Percentiles rank a stretch among this genome's conserved stretches.
These are phyloP conservation scores for Scalopus aquaticus DNA, from an alignment of 2,113 vertebrate genomes.

Conservation along the genomic window DNA sequence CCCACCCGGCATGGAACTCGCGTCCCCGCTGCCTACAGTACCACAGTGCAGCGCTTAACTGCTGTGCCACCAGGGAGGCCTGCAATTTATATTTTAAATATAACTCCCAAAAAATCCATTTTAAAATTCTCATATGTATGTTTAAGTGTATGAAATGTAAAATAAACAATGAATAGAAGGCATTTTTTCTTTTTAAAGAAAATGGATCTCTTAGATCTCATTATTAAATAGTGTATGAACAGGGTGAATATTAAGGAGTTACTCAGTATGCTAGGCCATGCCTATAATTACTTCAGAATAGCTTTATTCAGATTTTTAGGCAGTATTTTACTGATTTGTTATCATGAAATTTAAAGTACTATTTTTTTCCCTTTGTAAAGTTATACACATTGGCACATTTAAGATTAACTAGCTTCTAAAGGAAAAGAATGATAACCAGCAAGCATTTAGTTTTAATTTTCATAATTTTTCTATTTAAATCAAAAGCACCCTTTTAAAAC, in stretches of 20 bases:
- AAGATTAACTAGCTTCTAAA: conserved; percentile 70
- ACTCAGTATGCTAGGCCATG: conserved; percentile 60
- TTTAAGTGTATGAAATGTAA: not conserved
- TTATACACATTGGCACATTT: conserved; percentile 61
- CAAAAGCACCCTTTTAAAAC: conserved; percentile 74
- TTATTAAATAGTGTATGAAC: conserved; percentile 54
- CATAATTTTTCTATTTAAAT: conserved; percentile 81
- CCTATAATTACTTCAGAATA: conserved; percentile 74
- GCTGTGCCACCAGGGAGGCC: too few relatives aligned
- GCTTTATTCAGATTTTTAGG: conserved; percentile 75
- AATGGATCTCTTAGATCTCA: conserved; percentile 41
- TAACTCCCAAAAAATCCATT: conserved; percentile 10
- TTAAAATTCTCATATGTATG: conserved; percentile 25
- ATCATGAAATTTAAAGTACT: conserved; percentile 75
- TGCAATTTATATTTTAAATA: not conserved
- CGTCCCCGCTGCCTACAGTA: too few relatives aligned
- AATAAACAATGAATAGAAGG: conserved; percentile 25
- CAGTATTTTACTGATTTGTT: conserved; percentile 75
- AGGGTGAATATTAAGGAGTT: conserved; percentile 70
- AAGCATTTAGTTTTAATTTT: conserved; percentile 79
- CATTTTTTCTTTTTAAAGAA: conserved; percentile 58
- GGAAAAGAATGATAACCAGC: conserved; percentile 72
- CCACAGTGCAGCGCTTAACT: too few relatives aligned
- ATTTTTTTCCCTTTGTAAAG: conserved; percentile 51
- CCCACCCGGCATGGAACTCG: too few relatives aligned